Evolutionary conservation across 2,888 invertebrate species (phyloP), one percentile per base, ranked within the genome.

Genomic region (Steinernema carpocapsae): DNA sequence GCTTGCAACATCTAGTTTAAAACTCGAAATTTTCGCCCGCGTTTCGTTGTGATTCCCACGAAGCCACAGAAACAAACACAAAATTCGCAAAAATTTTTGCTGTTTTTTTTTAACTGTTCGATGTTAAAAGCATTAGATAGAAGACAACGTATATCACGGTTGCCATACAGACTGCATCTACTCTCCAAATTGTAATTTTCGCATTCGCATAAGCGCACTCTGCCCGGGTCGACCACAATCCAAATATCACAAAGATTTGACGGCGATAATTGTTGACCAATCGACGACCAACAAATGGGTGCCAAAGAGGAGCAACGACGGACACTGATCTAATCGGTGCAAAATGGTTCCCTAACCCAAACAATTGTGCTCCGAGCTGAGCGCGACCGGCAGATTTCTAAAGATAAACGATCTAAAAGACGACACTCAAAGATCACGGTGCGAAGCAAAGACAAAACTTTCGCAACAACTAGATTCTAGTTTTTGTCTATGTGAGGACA

Each of bases 331-430:
- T 64, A 64, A 64, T 32, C 64, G 26, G 14, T 32, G 32, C 32
- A 64, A 64, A 37, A 32, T 64, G 64, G 64, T 64, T 64, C 19
- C 64, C 64, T 26, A 64, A 26, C 64, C 64, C 32, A 64, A 64
- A 64, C 64, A 64, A 52, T 24, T 22, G 64, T 14, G 22, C 17
- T 32, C 17, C 1, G 64, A 2, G 64, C 22, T 2, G 64, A 29
- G 26, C 17, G 37, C 32, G 17, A 64, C 32, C 64, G 64, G 17
- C 64, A 32, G 64, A 64, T 64, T 22, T 37, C 37, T 17, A 64
- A 64, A 64, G 64, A 64, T 64, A 64, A 64, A 64, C 64, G 32
- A 17, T 64, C 32, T 1, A 37, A 37, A 37, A 37, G 32, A 37
- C 64, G 64, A 29, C 64, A 64, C 12, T 17, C 26, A 48, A 26